phyloP scores from a whole-genome alignment of 2,888 invertebrate genomes.

The Drosophila fulvimacula region DNA sequence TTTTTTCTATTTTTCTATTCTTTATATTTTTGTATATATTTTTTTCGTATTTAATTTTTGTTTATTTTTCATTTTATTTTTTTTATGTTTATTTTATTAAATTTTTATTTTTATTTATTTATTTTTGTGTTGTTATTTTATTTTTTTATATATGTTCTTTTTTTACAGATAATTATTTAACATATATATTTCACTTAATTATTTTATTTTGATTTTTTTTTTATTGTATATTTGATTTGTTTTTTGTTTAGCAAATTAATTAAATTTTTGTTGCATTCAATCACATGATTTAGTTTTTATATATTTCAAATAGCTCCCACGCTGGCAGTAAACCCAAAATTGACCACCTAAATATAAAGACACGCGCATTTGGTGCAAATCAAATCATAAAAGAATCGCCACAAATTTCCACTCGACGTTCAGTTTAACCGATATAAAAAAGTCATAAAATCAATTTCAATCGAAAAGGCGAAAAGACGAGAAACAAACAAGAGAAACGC shows the following conservation, averaged over 20 bases:
- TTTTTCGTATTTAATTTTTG: no score
- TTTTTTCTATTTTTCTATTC: no score
- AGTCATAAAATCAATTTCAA: conserved; percentile 71
- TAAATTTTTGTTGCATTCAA: neutral
- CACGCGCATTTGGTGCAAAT: conserved; percentile 49
- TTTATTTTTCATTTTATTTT: no score
- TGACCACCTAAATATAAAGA: conserved; percentile 4
- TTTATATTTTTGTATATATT: no score
- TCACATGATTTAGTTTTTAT: conserved; percentile 9
- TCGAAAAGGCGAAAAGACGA: conserved; percentile 38
- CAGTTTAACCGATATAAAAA: conserved; percentile 54
- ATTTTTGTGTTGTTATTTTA: neutral
- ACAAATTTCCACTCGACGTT: conserved; percentile 53
- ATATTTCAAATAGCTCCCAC: conserved; percentile 10
- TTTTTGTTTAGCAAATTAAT: neutral
- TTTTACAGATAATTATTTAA: no score
- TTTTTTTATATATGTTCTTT: neutral
- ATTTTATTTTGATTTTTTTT: no score
- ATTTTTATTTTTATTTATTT: no score
- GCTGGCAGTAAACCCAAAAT: conserved; percentile 9
- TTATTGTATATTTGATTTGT: neutral
- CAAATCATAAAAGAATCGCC: conserved; percentile 57
- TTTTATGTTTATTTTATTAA: no score
- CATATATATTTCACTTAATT: no score
- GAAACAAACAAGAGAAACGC: conserved; percentile 12